Evolutionary conservation across 2,113 vertebrate genomes (phyloP).

Genomic region (Heterotilapia buettikoferi): DNA sequence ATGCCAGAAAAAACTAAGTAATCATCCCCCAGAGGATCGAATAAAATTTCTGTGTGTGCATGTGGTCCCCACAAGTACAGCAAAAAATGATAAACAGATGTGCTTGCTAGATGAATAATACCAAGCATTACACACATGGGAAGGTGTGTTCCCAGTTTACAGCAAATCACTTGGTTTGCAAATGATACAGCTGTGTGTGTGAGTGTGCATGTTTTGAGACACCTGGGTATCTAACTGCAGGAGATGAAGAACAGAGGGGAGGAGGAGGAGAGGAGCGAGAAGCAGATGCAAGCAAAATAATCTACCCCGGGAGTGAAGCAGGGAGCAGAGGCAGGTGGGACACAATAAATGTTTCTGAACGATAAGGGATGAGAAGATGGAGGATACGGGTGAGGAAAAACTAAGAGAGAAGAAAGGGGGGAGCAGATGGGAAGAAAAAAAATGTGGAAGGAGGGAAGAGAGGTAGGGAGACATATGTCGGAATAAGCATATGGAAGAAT

Average conservation of each 20-base stretch:
- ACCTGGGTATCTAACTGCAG: slow-evolving; percentile 23
- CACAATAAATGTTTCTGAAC: not conserved
- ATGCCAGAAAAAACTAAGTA: not conserved
- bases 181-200: slow-evolving; percentile 23
- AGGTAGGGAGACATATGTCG: not conserved
- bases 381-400: not conserved
- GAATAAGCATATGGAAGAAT: slow-evolving; percentile 38
- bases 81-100: not conserved
- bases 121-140: not conserved
- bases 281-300: slow-evolving; percentile 27
- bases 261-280: not conserved
- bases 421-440: not conserved
- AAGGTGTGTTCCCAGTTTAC: not conserved
- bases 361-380: not conserved
- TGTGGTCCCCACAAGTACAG: not conserved
- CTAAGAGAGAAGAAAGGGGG: not conserved
- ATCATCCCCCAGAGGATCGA: not conserved
- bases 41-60: not conserved
- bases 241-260: slow-evolving; percentile 2
- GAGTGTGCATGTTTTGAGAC: slow-evolving; percentile 1
- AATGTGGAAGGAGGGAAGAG: not conserved
- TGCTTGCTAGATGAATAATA: slow-evolving; percentile 25
- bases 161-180: slow-evolving; percentile 25
- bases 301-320: not conserved
- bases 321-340: not conserved